These are phyloP conservation scores for Anticlea derivata DNA, from an alignment of 2,888 invertebrate species.

Conservation along the genomic window DNA sequence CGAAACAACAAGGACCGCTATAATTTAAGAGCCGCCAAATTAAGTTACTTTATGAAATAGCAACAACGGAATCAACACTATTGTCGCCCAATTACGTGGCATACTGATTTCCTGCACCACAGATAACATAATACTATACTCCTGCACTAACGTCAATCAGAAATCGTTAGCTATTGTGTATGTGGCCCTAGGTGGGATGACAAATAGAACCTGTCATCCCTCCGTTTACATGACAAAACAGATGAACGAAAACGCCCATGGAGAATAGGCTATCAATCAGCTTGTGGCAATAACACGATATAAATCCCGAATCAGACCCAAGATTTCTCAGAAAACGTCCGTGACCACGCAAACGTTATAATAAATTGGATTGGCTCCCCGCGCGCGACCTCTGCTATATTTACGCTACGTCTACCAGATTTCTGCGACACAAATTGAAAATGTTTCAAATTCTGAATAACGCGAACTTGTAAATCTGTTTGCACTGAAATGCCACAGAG, in stretches of 20 bases:
- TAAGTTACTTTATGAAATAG: too few relatives aligned
- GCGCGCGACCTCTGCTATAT: slow-evolving; percentile 34
- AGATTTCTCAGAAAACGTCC: slow-evolving; percentile 41
- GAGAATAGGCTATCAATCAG: slow-evolving; percentile 53
- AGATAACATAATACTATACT: too few relatives aligned
- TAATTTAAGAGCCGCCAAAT: too few relatives aligned
- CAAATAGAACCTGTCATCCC: slow-evolving; percentile 35
- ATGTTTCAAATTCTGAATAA: slow-evolving; percentile 37
- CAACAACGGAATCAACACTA: too few relatives aligned
- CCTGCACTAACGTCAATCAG: too few relatives aligned
- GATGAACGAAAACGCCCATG: slow-evolving; percentile 38
- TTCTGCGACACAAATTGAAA: slow-evolving; percentile 39
- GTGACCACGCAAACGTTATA: slow-evolving; percentile 48
- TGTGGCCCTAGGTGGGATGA: too few relatives aligned
- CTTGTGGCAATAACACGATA: slow-evolving; percentile 42
- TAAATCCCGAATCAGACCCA: slow-evolving; percentile 42
- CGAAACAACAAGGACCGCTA: too few relatives aligned
- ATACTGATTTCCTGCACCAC: too few relatives aligned
- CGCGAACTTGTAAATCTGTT: slow-evolving; percentile 36
- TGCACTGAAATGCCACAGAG: slow-evolving; percentile 12
- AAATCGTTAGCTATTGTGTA: too few relatives aligned
- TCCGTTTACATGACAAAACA: slow-evolving; percentile 36
- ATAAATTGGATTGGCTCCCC: slow-evolving; percentile 51
- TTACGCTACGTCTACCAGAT: slow-evolving; percentile 27
- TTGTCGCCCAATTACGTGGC: too few relatives aligned